Conservation (phyloP, 2,888 invertebrate genomes). For the Leucophora obtusa region DNA sequence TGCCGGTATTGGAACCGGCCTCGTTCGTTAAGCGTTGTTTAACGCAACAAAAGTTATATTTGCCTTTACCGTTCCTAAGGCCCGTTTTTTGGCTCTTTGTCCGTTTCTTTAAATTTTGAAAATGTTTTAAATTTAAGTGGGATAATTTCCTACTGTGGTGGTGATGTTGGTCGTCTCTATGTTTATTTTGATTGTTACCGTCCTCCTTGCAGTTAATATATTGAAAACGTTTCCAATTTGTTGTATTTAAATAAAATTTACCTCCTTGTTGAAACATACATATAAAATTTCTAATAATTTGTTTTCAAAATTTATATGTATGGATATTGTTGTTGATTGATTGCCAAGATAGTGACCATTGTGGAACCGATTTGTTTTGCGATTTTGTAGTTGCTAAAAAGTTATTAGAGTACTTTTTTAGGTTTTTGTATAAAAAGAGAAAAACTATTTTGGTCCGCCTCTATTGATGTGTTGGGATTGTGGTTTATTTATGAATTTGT, state of each 20-base stretch:
- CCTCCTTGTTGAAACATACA: conserved; percentile 51
- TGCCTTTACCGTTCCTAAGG: conserved; percentile 23
- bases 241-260: conserved; percentile 41
- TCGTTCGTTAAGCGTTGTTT: conserved; percentile 55
- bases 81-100: conserved; percentile 47
- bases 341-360: conserved; percentile 33
- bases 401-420: conserved; percentile 15
- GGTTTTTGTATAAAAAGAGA: conserved; percentile 19
- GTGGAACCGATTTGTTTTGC: conserved; percentile 9
- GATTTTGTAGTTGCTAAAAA: conserved; percentile 33
- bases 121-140: conserved; percentile 18
- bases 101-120: conserved; percentile 32
- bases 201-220: conserved; percentile 20
- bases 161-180: conserved; percentile 1
- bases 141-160: background rate
- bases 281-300: conserved; percentile 34
- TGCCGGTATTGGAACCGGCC: conserved; percentile 64
- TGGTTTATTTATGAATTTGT: conserved; percentile 47
- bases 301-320: conserved; percentile 20
- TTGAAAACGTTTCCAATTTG: conserved; percentile 50
- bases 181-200: conserved; percentile 20
- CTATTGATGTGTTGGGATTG: conserved; percentile 57
- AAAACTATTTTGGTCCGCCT: conserved; percentile 59
- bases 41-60: conserved; percentile 44
- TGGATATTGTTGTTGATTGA: conserved; percentile 39